Evolutionary conservation across 1,140 invertebrate species (phyloP).

Genomic region (Doryteuthis pealeii): DNA sequence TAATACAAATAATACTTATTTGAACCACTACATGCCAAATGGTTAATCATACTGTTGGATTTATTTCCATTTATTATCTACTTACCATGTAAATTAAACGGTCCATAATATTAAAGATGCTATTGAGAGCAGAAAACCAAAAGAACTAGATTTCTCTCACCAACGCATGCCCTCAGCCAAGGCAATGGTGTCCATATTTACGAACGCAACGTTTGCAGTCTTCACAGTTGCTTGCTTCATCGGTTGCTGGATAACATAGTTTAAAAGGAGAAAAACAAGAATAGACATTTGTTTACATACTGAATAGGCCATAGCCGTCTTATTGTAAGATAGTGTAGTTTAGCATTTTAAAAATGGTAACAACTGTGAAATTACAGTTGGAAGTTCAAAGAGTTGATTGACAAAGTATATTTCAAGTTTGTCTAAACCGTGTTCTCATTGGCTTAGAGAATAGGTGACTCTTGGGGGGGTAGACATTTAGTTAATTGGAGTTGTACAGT

Average conservation of each 20-base stretch:
- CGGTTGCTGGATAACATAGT: slow-evolving; percentile 52
- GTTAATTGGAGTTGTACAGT: too few relatives aligned
- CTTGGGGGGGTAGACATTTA: neutral
- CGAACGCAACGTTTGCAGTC: slow-evolving; percentile 57
- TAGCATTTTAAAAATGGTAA: too few relatives aligned
- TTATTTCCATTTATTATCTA: too few relatives aligned
- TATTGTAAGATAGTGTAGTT: too few relatives aligned
- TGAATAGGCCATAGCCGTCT: too few relatives aligned
- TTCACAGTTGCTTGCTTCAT: slow-evolving; percentile 58
- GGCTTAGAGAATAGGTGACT: too few relatives aligned
- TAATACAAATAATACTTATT: too few relatives aligned
- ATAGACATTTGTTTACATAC: neutral
- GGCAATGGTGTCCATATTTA: slow-evolving; percentile 61
- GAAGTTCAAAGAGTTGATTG: too few relatives aligned
- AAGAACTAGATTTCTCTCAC: slow-evolving; percentile 59
- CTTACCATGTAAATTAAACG: slow-evolving; percentile 52
- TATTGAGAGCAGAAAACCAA: slow-evolving; percentile 49
- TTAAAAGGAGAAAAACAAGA: neutral
- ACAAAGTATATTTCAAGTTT: neutral
- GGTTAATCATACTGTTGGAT: too few relatives aligned
- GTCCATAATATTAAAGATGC: slow-evolving; percentile 51
- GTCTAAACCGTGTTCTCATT: too few relatives aligned
- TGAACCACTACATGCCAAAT: too few relatives aligned
- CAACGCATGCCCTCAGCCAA: slow-evolving; percentile 59
- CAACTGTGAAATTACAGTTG: too few relatives aligned